Evolutionary conservation across 2,888 invertebrate genomes (phyloP).

Genomic region (Drosophila barbarae): DNA sequence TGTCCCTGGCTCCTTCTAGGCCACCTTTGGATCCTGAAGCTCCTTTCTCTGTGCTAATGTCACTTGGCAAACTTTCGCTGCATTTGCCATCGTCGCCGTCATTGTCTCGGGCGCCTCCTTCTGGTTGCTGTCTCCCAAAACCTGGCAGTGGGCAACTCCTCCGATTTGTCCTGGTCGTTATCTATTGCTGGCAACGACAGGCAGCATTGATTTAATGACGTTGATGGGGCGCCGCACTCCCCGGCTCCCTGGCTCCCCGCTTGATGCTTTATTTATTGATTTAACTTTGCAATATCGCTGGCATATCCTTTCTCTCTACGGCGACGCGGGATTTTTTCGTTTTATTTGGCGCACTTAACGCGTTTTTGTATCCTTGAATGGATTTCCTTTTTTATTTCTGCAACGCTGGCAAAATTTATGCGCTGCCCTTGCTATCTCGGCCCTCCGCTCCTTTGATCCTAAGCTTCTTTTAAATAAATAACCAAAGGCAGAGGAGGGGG

Average conservation of each 20-base stretch:
- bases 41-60: constrained; percentile 65
- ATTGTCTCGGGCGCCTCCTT: constrained; percentile 20
- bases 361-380: constrained; percentile 56
- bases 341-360: constrained; percentile 58
- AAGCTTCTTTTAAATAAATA: constrained; percentile 73
- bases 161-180: constrained; percentile 61
- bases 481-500: constrained; percentile 39
- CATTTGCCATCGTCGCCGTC: constrained; percentile 29
- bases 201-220: constrained; percentile 78
- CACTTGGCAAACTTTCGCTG: constrained; percentile 71
- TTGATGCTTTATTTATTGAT: constrained; percentile 76
- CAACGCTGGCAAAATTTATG: constrained; percentile 73
- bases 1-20: constrained; percentile 51
- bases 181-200: constrained; percentile 67
- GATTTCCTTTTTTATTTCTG: constrained; percentile 56
- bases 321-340: constrained; percentile 27
- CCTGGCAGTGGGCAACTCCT: constrained; percentile 17
- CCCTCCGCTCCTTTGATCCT: constrained; percentile 50
- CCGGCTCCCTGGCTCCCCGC: constrained; percentile 30
- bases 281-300: constrained; percentile 74
- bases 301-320: constrained; percentile 45
- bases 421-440: constrained; percentile 51
- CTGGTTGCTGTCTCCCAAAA: constrained; percentile 1
- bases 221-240: constrained; percentile 64
- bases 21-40: constrained; percentile 31